Evolutionary conservation across 2,888 invertebrate species (phyloP).

Genomic region (Mesorhabditis belari): DNA sequence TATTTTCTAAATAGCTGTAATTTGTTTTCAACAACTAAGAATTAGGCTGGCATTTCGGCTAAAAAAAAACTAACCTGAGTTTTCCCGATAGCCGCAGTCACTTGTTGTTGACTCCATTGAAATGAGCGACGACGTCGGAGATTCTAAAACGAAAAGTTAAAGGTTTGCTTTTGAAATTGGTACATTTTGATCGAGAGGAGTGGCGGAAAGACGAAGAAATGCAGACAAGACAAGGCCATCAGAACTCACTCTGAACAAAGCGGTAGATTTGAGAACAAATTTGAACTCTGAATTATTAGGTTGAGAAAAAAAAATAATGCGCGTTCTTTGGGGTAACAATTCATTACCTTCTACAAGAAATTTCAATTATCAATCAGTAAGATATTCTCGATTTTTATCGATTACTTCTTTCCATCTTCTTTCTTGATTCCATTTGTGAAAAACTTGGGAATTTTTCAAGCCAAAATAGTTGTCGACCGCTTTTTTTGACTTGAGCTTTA

Average conservation of each 20-base stretch:
- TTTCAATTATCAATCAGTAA: no score
- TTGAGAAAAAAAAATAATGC: no score
- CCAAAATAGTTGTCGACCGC: no score
- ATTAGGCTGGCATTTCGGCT: constrained; percentile 60
- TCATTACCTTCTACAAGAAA: no score
- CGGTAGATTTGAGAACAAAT: no score
- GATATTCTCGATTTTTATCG: no score
- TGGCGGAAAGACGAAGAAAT: background rate
- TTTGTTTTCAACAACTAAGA: constrained; percentile 60
- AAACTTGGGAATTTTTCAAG: no score
- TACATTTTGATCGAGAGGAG: background rate
- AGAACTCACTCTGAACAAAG: background rate
- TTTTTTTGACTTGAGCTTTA: no score
- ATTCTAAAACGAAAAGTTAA: constrained; percentile 10
- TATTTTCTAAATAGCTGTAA: background rate
- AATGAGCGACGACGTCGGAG: constrained; percentile 24
- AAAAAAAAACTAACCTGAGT: constrained; percentile 61
- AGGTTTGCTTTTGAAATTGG: background rate
- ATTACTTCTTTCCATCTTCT: no score
- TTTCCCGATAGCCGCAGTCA: constrained; percentile 85
- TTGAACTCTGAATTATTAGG: no score
- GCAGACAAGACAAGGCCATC: background rate
- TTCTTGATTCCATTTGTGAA: no score
- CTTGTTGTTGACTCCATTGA: constrained; percentile 57
- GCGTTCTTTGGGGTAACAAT: no score